Base-by-base conservation (phyloP, 2,797 vertebrate species). In the Galago senegalensis region DNA sequence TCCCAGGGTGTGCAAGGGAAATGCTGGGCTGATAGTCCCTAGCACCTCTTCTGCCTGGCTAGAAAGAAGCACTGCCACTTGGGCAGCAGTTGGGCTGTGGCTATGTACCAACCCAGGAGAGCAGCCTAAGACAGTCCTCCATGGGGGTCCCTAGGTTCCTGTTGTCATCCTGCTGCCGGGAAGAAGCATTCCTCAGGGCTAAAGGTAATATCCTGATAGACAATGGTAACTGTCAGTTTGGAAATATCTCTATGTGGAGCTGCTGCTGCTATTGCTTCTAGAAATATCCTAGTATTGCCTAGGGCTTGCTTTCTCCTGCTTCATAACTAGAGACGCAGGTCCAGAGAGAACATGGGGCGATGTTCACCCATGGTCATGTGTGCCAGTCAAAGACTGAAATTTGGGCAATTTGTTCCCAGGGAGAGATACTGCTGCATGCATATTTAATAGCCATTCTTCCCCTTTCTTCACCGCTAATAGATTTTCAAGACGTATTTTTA, bases 221-320 rank as follows among this genome's bases (percentile, higher is more conserved):
- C 31, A 21, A 21, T 31, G 43, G 43, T 25, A 49, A 70, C 14
- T 17, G 65, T 8, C 5, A 7, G 31, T 61, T 89, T 95, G 40
- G 29, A 81, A 13, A 29, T 79, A 82, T 95, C 84, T 95, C 17
- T 82, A 87, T 65, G 12, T 63, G 16, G 37, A 94, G 43, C 56
- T 21, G 10, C 61, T 84, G 10, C n/a, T n/a, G n/a, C 7, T 18
- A 0, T 49, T 87, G n/a, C 31, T 91, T 96, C 85, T 27, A 83
- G 83, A 87, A 96, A 56, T 29, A 80, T 72, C 53, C 9, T 23
- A 83, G 53, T 21, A 79, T 60, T 21, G 20, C 23, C 25, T n/a
- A 63, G 29, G 4, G 12, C 31, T 82, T 96, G 49, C 56, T 82
- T 96, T 61, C 65, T 92, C 27, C 34, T 12, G 11, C 11, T n/a